Conservation (phyloP, 1,140 invertebrate species). For the Drosophila sucinea region DNA sequence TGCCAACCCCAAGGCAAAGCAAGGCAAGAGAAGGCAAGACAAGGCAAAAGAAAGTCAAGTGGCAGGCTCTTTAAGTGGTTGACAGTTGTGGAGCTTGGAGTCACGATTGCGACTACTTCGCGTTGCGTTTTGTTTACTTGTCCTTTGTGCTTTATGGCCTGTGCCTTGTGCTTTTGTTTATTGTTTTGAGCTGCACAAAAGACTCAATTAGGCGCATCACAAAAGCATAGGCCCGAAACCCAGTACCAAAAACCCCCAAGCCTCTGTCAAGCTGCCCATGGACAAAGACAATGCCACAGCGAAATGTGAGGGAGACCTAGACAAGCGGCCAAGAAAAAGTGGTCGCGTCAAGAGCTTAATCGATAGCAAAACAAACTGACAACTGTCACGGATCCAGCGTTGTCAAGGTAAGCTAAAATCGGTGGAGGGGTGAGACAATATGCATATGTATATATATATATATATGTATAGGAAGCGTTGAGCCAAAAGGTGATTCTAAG, state of each 20-base stretch:
- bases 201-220: constrained; percentile 56
- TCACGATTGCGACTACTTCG: constrained; percentile 22
- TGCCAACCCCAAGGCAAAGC: neutral
- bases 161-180: constrained; percentile 19
- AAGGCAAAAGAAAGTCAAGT: constrained; percentile 33
- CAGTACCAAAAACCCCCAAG: constrained; percentile 16
- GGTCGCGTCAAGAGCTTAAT: constrained; percentile 51
- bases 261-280: constrained; percentile 14
- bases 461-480: constrained; percentile 5
- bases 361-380: constrained; percentile 68
- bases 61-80: constrained; percentile 21
- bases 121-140: constrained; percentile 47
- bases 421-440: neutral
- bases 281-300: constrained; percentile 30
- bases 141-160: constrained; percentile 10
- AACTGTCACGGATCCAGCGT: constrained; percentile 61
- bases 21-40: constrained; percentile 25
- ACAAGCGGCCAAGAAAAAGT: constrained; percentile 30
- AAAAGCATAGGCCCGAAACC: constrained; percentile 43
- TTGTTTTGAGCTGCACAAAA: constrained; percentile 45
- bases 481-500: constrained; percentile 25
- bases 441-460: constrained; percentile 3
- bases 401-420: constrained; percentile 66
- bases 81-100: constrained; percentile 20
- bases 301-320: constrained; percentile 39